These are phyloP conservation scores for Agapornis roseicollis DNA, from an alignment of 2,113 vertebrate species.

Conservation along the genomic window DNA sequence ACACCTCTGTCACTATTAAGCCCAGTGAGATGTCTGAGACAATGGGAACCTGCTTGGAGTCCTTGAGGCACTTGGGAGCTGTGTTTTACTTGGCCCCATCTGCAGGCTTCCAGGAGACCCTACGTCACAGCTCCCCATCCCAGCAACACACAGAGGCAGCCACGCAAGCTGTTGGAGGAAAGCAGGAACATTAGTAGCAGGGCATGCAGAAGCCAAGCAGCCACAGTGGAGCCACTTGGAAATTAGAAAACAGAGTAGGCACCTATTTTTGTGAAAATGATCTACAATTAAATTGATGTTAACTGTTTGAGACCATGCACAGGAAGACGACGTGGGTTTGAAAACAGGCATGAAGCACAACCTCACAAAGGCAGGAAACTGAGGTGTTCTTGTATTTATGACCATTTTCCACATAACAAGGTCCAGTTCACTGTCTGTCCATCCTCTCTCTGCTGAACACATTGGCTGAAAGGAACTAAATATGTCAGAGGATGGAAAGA, in stretches of 20 bases:
- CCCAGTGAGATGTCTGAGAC: constrained; percentile 1
- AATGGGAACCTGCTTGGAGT: neutral
- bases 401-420: neutral
- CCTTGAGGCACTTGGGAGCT: neutral
- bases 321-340: neutral
- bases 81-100: constrained; percentile 5
- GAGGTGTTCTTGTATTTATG: neutral
- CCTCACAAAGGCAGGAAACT: constrained; percentile 15
- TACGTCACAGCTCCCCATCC: neutral
- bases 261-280: neutral
- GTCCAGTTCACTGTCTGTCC: neutral
- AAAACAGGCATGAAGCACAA: neutral
- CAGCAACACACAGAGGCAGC: neutral
- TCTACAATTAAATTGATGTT: neutral
- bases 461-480: neutral
- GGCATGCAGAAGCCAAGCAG: neutral
- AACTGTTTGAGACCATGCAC: neutral
- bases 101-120: neutral
- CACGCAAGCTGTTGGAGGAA: neutral
- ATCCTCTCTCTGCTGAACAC: neutral
- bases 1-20: neutral
- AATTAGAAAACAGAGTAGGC: neutral
- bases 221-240: neutral
- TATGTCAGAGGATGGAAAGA: neutral
- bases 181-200: neutral